These are phyloP conservation scores for Trachymyrmex septentrionalis DNA, from an alignment of 1,140 invertebrate genomes.

Conservation along the genomic window DNA sequence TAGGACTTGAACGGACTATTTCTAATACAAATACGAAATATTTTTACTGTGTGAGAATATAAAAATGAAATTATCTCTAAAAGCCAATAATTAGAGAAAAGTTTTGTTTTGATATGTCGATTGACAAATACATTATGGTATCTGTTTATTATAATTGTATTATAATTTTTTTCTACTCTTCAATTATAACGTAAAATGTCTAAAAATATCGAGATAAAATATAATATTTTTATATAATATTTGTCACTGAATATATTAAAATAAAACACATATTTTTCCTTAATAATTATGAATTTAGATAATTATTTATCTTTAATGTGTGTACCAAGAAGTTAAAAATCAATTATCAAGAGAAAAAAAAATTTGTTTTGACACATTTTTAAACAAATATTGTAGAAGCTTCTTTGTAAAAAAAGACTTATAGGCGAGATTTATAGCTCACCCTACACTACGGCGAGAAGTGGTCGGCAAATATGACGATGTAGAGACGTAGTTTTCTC, in stretches of 20 bases:
- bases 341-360: background rate
- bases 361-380: background rate
- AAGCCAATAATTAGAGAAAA: background rate
- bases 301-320: background rate
- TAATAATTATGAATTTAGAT: background rate
- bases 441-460: constrained; percentile 13
- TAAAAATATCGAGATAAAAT: background rate
- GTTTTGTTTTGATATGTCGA: background rate
- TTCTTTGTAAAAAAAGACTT: background rate
- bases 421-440: constrained; percentile 2
- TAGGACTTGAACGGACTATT: too few species aligned
- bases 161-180: background rate
- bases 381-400: background rate
- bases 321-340: background rate
- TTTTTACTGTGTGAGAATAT: background rate
- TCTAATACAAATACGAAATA: too few species aligned
- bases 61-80: background rate
- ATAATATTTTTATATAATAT: background rate
- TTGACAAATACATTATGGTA: background rate
- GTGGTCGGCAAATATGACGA: constrained; percentile 51
- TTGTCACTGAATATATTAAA: background rate
- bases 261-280: background rate
- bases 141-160: background rate
- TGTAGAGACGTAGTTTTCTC: constrained; percentile 36
- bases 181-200: background rate